Conservation (phyloP, 2,113 vertebrate species). For the Rissa tridactyla region DNA sequence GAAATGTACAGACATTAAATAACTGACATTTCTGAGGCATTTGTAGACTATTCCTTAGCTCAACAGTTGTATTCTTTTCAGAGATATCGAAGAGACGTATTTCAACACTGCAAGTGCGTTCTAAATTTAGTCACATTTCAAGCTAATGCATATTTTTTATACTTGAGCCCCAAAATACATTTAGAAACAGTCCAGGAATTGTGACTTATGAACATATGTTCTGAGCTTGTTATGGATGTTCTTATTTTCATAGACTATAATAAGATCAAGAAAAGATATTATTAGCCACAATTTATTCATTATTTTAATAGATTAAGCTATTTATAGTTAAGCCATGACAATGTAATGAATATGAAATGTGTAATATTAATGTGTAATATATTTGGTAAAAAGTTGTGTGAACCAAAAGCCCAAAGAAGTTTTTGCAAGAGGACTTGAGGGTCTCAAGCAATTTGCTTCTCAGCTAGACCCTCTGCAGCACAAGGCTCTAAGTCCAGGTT, state of each 20-base stretch:
- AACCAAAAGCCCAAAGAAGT: background rate
- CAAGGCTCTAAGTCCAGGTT: background rate
- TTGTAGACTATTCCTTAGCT: background rate
- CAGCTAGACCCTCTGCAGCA: background rate
- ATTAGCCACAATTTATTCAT: background rate
- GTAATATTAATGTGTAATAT: background rate
- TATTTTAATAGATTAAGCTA: background rate
- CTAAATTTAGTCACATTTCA: slow-evolving; percentile 25
- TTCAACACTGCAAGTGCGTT: background rate
- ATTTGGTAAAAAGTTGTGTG: background rate
- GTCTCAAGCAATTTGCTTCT: background rate
- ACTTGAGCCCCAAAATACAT: background rate
- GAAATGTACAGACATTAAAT: background rate
- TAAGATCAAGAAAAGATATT: background rate
- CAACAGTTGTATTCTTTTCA: background rate
- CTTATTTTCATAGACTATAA: background rate
- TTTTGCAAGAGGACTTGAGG: background rate
- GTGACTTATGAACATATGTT: background rate
- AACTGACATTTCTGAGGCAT: background rate
- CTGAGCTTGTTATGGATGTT: background rate
- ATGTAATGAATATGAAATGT: background rate
- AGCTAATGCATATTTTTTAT: background rate
- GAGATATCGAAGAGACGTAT: background rate
- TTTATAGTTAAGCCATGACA: background rate
- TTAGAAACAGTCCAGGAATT: background rate